phyloP scores from a whole-genome alignment of 2,113 vertebrate species.

The Eira barbara region DNA sequence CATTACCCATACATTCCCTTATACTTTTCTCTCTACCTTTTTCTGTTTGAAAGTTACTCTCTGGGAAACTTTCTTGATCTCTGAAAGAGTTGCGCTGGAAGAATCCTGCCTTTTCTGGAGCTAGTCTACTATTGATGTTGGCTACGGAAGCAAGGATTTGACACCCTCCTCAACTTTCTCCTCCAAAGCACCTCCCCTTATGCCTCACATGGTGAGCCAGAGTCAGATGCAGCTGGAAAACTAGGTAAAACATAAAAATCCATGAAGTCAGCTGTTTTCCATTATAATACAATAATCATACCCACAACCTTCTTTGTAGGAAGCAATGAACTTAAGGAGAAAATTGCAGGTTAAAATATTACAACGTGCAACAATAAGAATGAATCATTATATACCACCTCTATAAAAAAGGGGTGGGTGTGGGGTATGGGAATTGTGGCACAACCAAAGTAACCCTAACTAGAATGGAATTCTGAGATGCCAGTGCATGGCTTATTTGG shows the following conservation, averaged over 20 bases:
- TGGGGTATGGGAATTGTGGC: neutral
- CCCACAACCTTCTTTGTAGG: constrained; percentile 50
- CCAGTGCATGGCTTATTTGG: constrained; percentile 32
- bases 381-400: constrained; percentile 38
- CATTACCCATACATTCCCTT: neutral
- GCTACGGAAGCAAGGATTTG: neutral
- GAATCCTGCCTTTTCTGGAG: neutral
- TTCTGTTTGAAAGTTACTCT: neutral
- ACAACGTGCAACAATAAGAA: constrained; percentile 47
- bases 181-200: neutral
- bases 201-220: constrained; percentile 45
- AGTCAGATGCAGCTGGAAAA: constrained; percentile 65
- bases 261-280: constrained; percentile 65
- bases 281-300: constrained; percentile 67
- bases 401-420: neutral
- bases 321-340: constrained; percentile 67
- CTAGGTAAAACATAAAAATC: constrained; percentile 67
- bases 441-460: neutral
- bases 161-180: neutral
- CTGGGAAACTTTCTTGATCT: neutral
- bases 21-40: neutral
- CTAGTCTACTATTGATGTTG: neutral
- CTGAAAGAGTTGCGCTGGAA: neutral
- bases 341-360: constrained; percentile 68
- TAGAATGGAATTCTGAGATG: constrained; percentile 53